phyloP scores from a whole-genome alignment of 2,888 invertebrate genomes.

The Chalcosyrphus nemorum region DNA sequence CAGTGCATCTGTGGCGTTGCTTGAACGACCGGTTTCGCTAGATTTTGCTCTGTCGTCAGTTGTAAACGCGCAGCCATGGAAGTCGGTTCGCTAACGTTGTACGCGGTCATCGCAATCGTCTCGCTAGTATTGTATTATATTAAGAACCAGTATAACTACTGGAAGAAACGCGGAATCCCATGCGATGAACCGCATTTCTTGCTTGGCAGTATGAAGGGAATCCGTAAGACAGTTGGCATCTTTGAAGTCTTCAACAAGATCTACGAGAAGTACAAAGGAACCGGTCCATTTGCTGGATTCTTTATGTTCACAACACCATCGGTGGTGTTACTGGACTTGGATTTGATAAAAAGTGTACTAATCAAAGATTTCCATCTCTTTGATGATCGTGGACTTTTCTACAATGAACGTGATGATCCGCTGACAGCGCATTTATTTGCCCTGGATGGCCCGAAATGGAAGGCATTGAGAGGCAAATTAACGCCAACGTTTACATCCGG shows the following conservation, averaged over 20 bases:
- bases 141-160: constrained; percentile 69
- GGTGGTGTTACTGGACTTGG: constrained; percentile 77
- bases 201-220: constrained; percentile 74
- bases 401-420: constrained; percentile 79
- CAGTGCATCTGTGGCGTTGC: neutral
- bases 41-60: neutral
- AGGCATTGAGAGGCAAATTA: constrained; percentile 77
- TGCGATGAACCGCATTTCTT: constrained; percentile 74
- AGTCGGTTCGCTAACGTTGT: neutral
- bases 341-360: constrained; percentile 78
- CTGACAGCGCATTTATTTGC: constrained; percentile 81
- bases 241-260: constrained; percentile 73
- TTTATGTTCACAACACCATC: constrained; percentile 78
- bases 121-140: constrained; percentile 1
- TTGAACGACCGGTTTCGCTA: neutral
- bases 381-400: constrained; percentile 78
- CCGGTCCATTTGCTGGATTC: constrained; percentile 79
- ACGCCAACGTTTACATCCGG: constrained; percentile 76
- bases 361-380: constrained; percentile 77
- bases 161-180: constrained; percentile 75
- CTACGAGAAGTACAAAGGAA: constrained; percentile 75
- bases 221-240: constrained; percentile 74
- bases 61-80: constrained; percentile 24
- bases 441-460: constrained; percentile 81
- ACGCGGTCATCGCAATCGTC: constrained; percentile 16